A percentile compares a stretch with the other conserved stretches of the same genome.
phyloP scores from a whole-genome alignment of 2,113 vertebrate genomes.

The Microcebus tavaratra region DNA sequence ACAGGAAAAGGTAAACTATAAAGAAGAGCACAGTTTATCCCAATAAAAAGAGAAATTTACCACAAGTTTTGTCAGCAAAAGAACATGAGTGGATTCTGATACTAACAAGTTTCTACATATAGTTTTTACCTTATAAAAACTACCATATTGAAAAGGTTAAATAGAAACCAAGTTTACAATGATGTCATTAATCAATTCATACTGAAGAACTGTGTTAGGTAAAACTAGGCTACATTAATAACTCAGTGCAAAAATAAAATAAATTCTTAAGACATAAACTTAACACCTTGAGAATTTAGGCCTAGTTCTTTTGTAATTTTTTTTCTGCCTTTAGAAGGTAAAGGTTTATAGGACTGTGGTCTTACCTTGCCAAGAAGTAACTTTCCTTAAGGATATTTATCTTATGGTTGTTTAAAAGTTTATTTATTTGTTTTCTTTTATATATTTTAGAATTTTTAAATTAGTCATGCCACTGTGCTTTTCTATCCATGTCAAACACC shows the following conservation, averaged over 20 bases:
- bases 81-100: not conserved
- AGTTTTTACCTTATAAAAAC: conserved; percentile 17
- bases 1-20: not conserved
- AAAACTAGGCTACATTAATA: conserved; percentile 42
- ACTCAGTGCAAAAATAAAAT: conserved; percentile 63
- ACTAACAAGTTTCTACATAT: conserved; percentile 53
- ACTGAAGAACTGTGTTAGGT: conserved; percentile 33
- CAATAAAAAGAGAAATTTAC: not conserved
- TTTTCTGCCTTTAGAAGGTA: conserved; percentile 52
- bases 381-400: conserved; percentile 22
- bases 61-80: not conserved
- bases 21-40: not conserved
- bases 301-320: conserved; percentile 55
- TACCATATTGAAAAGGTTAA: conserved; percentile 57
- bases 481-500: not conserved
- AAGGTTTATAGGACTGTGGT: conserved; percentile 20
- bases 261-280: conserved; percentile 58
- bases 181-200: conserved; percentile 61
- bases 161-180: conserved; percentile 38
- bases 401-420: not conserved
- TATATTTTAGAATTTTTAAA: conserved; percentile 20
- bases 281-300: conserved; percentile 59
- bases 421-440: not conserved
- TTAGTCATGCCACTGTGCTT: not conserved
- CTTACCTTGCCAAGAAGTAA: conserved; percentile 40